Base-by-base conservation (phyloP, 2,888 invertebrate genomes). In the Lasioglossum calceatum region DNA sequence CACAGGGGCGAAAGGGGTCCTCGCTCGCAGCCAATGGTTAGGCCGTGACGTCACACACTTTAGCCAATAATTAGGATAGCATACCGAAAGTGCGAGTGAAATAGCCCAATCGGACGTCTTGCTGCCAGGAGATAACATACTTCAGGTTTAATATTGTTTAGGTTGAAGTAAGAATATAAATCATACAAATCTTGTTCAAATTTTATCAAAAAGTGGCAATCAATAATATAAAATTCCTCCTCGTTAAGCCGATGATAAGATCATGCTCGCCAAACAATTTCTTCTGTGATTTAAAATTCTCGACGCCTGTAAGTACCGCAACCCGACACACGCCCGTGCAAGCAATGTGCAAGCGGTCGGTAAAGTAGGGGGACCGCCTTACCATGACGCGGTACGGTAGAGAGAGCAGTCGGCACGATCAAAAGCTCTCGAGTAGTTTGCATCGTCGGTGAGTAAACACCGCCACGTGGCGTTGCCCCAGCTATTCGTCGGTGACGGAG, bases 381-480 rank as follows among this genome's bases (percentile, higher is more conserved):
- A 92, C 90, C 93, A 77, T 82, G 90, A 79, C 1, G 12, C n/a
- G 71, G 39, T 71, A 92, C 85, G 93, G 92, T 92, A 92, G 92
- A 89, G 90, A 77, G 10, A 42, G 79, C 84, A 47, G 80, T 39
- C 54, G 75, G 82, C 67, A n/a, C 64, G 79, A 76, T 81, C 73
- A 72, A 76, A 80, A 72, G 78, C 39, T 4, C 39, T 70, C 70
- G 36, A 39, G 4, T 71, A 82, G 77, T 72, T 87, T 81, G 83
- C 54, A 87, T 81, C 82, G 82, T 81, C 79, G 87, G 79, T 36
- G 87, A 89, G 92, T 91, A 95, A 95, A 95, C 92, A 95, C 58
- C 67, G 93, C 78, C 95, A 95, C 95, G 95, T 92, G 95, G 88
- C 93, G 12, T 23, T 16, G 89, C 87, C 36, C 36, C 36, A 36